Base-by-base conservation (phyloP, 2,797 vertebrate species). In the Myotis pilosus region DNA sequence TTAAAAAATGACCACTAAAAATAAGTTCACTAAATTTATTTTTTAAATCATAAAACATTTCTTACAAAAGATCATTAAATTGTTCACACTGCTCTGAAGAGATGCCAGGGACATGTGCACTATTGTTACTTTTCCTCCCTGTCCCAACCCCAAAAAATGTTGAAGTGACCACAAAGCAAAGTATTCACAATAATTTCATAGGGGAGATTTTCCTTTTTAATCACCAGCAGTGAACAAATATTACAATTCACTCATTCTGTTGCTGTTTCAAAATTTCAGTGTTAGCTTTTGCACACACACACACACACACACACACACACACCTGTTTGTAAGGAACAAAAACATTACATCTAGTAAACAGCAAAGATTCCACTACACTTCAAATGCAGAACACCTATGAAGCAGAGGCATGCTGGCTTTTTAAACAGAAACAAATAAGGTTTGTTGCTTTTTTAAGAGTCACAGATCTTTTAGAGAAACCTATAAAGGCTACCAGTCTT, bases 321-420 rank as follows among this genome's bases (percentile, higher is more conserved):
- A 30, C 17, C 89, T 96, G 94, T 98, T 97, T 97, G 93, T 97
- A 98, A 98, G 81, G 97, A 98, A 98, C 97, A 98, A 98, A 98
- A 98, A 97, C 97, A 97, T 96, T 97, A 96, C 91, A 97, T 97
- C 97, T 98, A 97, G 97, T 97, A 97, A 97, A 98, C 97, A 98
- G 98, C 97, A 98, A 98, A 98, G 98, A 98, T 98, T 98, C 96
- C 97, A 98, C 98, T 98, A 98, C 96, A 98, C 97, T 97, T 98
- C 97, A 98, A 99, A 99, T 98, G 98, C 98, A 98, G 98, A 98
- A 98, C 97, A 98, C 98, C 98, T 99, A 99, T 98, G 98, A 99
- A 98, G 98, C 98, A 99, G 98, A 99, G 99, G 99, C 99, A 99
- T 99, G 98, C 99, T 98, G 98, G 98, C 98, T 99, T 98, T 98